These are phyloP conservation scores for Epiblema foenella DNA, from an alignment of 2,888 invertebrate genomes.

Conservation along the genomic window DNA sequence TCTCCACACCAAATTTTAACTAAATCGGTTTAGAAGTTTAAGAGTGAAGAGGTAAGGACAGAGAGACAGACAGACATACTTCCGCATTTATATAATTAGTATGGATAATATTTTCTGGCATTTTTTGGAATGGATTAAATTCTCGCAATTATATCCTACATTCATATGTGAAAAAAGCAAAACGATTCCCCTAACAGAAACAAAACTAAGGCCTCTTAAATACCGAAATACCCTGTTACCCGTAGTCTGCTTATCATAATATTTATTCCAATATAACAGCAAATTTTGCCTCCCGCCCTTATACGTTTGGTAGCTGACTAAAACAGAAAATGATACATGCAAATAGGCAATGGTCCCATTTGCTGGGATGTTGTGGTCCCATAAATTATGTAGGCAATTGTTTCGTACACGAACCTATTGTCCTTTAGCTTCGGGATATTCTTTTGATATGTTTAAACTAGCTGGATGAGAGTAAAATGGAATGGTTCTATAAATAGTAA, in stretches of 20 bases:
- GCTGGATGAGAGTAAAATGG: conserved; percentile 19
- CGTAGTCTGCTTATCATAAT: conserved; percentile 30
- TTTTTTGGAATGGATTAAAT: too few species aligned
- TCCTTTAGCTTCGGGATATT: conserved; percentile 48
- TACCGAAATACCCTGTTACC: background rate
- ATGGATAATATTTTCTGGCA: too few species aligned
- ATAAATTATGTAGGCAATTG: conserved; percentile 77
- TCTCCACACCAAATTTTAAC: too few species aligned
- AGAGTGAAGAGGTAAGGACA: too few species aligned
- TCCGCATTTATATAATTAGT: too few species aligned
- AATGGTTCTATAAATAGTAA: background rate
- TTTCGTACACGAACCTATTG: conserved; percentile 71
- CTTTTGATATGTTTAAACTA: conserved; percentile 39
- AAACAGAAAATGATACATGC: conserved; percentile 71
- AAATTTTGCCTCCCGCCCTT: conserved; percentile 41
- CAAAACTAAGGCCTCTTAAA: background rate
- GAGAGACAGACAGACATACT: too few species aligned
- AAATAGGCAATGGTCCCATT: conserved; percentile 61
- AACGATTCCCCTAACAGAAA: background rate
- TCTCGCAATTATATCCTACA: background rate
- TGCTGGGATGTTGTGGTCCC: conserved; percentile 62
- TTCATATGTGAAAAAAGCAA: background rate
- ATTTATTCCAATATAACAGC: conserved; percentile 40
- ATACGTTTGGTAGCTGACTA: conserved; percentile 55
- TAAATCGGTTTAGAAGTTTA: too few species aligned